Evolutionary conservation across 2,113 vertebrate species (phyloP).

Genomic region (Acanthochromis polyacanthus): DNA sequence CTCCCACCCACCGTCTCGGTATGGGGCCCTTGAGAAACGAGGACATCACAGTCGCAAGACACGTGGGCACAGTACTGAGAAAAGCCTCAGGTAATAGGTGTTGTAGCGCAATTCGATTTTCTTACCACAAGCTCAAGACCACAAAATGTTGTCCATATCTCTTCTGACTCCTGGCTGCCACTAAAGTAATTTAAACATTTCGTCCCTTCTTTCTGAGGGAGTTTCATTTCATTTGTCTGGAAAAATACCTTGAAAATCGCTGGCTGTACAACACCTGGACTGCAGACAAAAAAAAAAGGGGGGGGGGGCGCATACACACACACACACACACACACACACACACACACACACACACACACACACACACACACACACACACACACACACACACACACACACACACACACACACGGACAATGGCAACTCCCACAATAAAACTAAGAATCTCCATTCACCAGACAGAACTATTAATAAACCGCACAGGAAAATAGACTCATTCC

Average conservation of each 20-base stretch:
- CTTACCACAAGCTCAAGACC: slow-evolving; percentile 22
- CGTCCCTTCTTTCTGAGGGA: neutral
- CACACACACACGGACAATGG: too few relatives aligned
- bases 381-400: too few relatives aligned
- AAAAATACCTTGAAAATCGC: slow-evolving; percentile 11
- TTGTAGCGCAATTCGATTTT: slow-evolving; percentile 49
- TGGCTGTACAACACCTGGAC: neutral
- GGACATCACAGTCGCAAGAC: slow-evolving; percentile 26
- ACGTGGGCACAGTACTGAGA: slow-evolving; percentile 8
- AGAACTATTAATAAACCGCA: slow-evolving; percentile 15
- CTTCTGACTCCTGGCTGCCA: slow-evolving; percentile 27
- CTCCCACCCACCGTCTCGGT: slow-evolving; percentile 11
- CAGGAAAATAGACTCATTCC: neutral
- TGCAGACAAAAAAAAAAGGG: neutral
- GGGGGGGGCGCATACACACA: too few relatives aligned
- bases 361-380: too few relatives aligned
- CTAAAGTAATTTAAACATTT: slow-evolving; percentile 44
- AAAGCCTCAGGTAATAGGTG: slow-evolving; percentile 29
- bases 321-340: too few relatives aligned
- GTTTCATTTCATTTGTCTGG: slow-evolving; percentile 26
- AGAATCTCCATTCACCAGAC: neutral
- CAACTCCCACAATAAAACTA: neutral
- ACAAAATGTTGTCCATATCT: slow-evolving; percentile 19
- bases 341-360: too few relatives aligned
- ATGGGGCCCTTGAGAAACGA: slow-evolving; percentile 23